Evolutionary conservation across 2,888 invertebrate species (phyloP).

Genomic region (Toxonevra muliebris): DNA sequence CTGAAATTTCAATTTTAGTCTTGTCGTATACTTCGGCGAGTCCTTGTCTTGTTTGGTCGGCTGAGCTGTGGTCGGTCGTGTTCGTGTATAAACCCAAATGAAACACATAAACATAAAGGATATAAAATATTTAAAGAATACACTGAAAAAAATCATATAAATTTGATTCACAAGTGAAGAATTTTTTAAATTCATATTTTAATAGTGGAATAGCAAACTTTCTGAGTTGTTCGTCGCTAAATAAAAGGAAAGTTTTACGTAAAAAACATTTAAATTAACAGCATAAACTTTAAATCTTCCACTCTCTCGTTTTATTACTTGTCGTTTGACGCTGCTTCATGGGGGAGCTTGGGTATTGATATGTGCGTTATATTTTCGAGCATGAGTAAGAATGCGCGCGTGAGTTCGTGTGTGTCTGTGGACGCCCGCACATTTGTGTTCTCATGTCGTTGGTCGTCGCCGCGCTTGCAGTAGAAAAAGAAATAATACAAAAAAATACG

Average conservation of each 20-base stretch:
- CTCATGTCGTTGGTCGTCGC: not conserved
- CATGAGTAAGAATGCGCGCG: not conserved
- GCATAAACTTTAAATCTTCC: no score
- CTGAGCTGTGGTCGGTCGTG: constrained; percentile 22
- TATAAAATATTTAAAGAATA: not conserved
- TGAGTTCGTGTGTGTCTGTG: not conserved
- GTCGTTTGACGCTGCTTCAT: no score
- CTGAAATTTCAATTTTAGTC: constrained; percentile 52
- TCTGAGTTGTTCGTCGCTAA: no score
- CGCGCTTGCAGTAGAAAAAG: no score
- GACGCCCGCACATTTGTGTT: not conserved
- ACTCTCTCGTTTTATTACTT: no score
- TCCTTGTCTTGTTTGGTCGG: constrained; percentile 48
- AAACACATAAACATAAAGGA: constrained; percentile 25
- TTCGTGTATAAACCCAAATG: constrained; percentile 25
- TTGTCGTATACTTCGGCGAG: constrained; percentile 60
- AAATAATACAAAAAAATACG: no score
- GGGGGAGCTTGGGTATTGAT: no score
- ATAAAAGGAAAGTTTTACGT: no score
- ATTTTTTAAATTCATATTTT: no score
- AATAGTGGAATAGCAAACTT: no score
- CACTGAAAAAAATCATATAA: not conserved
- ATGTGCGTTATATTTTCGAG: no score
- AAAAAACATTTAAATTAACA: no score
- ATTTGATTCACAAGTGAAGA: not conserved